Percentiles rank a stretch among this genome's conserved stretches.
These are phyloP conservation scores for Venustaconcha ellipsiformis DNA, from an alignment of 1,140 invertebrate genomes.

Conservation along the genomic window DNA sequence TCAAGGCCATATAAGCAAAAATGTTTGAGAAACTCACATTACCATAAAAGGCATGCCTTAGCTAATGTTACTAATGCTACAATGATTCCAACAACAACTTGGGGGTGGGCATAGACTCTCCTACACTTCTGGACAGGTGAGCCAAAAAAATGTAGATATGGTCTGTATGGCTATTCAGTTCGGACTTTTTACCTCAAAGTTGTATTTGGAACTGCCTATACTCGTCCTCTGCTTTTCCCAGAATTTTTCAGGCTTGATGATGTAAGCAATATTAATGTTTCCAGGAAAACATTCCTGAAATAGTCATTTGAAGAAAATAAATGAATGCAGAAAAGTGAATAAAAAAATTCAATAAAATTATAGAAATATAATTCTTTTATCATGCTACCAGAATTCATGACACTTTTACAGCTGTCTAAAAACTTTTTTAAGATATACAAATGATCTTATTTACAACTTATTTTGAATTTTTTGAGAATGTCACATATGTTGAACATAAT, in stretches of 20 bases:
- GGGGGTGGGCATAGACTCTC: too few relatives aligned
- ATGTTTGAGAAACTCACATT: too few relatives aligned
- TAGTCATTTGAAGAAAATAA: slow-evolving; percentile 8
- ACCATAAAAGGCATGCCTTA: too few relatives aligned
- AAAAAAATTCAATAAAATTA: neutral
- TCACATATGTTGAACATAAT: too few relatives aligned
- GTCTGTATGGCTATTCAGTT: neutral
- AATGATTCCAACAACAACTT: too few relatives aligned
- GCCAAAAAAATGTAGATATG: neutral
- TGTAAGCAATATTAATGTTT: slow-evolving; percentile 79
- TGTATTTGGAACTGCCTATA: slow-evolving; percentile 96
- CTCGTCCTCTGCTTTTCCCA: slow-evolving; percentile 99
- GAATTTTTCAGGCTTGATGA: slow-evolving; percentile 99
- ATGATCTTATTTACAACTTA: too few relatives aligned
- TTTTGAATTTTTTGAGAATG: too few relatives aligned
- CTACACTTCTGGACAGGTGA: neutral
- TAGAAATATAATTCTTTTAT: neutral
- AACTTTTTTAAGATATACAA: too few relatives aligned
- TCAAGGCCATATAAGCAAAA: too few relatives aligned
- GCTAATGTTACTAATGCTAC: too few relatives aligned
- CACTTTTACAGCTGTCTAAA: too few relatives aligned
- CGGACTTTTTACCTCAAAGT: slow-evolving; percentile 87
- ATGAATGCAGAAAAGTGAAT: neutral
- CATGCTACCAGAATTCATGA: too few relatives aligned
- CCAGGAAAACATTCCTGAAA: slow-evolving; percentile 88